phyloP scores from a whole-genome alignment of 2,888 invertebrate genomes.

The Spodoptera picta region DNA sequence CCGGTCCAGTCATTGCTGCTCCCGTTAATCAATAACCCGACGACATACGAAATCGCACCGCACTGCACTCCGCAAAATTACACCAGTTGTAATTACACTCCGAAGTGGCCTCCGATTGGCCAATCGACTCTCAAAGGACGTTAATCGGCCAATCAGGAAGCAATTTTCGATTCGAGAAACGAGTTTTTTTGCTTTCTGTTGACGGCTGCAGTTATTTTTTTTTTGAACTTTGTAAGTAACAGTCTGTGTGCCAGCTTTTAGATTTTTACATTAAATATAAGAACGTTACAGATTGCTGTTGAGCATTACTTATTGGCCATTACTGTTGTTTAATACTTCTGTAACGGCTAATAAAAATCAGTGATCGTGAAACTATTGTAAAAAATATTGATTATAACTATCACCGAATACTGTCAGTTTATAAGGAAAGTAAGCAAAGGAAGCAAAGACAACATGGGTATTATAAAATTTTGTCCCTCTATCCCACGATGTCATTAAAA shows the following conservation, averaged over 20 bases:
- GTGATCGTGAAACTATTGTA: no score
- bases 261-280: neutral
- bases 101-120: slow-evolving; percentile 50
- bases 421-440: no score
- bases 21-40: slow-evolving; percentile 78
- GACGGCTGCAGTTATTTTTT: slow-evolving; percentile 9
- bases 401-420: no score
- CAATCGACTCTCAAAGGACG: slow-evolving; percentile 53
- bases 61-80: slow-evolving; percentile 60
- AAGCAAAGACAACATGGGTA: no score
- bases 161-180: slow-evolving; percentile 51
- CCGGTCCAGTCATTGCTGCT: slow-evolving; percentile 72
- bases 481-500: slow-evolving; percentile 17
- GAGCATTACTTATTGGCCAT: no score
- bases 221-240: slow-evolving; percentile 3
- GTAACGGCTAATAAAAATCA: no score
- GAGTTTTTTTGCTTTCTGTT: slow-evolving; percentile 21
- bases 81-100: slow-evolving; percentile 56
- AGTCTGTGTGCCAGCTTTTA: neutral
- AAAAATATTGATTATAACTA: no score
- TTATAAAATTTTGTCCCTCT: neutral
- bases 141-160: slow-evolving; percentile 54
- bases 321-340: no score
- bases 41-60: slow-evolving; percentile 52
- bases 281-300: no score